Conservation (phyloP, 2,888 invertebrate genomes). For the Malthinus flaveolus region DNA sequence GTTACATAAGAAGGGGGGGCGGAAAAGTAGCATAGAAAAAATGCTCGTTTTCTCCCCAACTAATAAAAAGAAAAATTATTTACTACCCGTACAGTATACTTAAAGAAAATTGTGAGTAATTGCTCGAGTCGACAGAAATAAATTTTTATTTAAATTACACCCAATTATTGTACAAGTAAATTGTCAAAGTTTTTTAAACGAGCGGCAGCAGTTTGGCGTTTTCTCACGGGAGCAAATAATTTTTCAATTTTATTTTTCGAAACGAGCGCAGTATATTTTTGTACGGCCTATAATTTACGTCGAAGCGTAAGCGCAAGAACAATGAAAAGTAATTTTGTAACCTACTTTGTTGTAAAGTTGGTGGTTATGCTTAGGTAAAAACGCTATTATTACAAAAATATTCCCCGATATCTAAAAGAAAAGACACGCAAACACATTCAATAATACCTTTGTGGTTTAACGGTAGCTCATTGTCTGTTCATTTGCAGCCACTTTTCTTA, state of each 20-base stretch:
- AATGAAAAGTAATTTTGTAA: constrained; percentile 23
- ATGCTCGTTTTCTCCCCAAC: not conserved
- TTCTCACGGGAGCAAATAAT: constrained; percentile 10
- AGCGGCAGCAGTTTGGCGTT: no score
- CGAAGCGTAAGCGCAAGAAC: constrained; percentile 26
- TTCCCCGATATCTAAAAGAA: constrained; percentile 11
- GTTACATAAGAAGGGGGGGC: constrained; percentile 3
- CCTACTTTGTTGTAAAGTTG: constrained; percentile 17
- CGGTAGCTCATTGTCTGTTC: constrained; percentile 21
- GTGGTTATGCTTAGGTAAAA: constrained; percentile 24
- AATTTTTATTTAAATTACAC: not conserved
- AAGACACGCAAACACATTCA: constrained; percentile 24
- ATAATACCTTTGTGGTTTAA: constrained; percentile 28
- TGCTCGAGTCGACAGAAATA: not conserved
- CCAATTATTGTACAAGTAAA: not conserved
- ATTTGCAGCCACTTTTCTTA: constrained; percentile 19
- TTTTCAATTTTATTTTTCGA: constrained; percentile 2
- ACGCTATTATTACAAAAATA: constrained; percentile 21
- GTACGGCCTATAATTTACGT: constrained; percentile 27
- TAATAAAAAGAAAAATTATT: constrained; percentile 4
- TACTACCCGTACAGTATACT: not conserved
- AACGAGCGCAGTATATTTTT: no score
- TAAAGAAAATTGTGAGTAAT: not conserved
- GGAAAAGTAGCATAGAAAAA: not conserved
- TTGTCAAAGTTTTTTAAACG: not conserved